A percentile compares a stretch with the other conserved stretches of the same genome.
Evolutionary conservation across 1,140 invertebrate genomes (phyloP).

Genomic region (Trachymyrmex cornetzi): DNA sequence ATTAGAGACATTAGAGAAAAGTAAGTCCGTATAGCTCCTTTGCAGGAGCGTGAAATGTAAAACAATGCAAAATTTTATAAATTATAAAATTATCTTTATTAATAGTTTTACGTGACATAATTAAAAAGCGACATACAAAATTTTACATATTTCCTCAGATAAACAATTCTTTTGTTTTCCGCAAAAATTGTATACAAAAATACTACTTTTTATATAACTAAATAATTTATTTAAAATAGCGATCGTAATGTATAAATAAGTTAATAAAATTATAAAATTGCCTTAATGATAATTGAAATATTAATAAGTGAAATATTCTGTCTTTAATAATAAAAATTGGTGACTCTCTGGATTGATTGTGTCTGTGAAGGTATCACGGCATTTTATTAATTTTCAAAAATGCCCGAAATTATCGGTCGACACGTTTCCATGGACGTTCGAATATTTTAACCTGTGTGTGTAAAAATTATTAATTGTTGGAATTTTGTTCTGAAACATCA

Average conservation of each 20-base stretch:
- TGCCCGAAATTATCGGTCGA: too few relatives aligned
- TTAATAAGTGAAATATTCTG: not conserved
- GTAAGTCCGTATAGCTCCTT: not conserved
- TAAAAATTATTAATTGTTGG: too few relatives aligned
- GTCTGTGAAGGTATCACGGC: too few relatives aligned
- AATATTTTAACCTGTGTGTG: too few relatives aligned
- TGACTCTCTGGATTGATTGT: not conserved
- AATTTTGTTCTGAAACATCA: too few relatives aligned
- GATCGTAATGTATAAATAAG: not conserved
- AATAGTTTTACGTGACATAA: not conserved
- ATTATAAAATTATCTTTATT: slow-evolving; percentile 1
- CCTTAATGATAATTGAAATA: not conserved
- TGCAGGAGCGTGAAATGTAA: not conserved
- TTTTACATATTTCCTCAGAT: not conserved
- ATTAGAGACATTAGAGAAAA: not conserved
- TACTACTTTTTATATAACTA: not conserved
- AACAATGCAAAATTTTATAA: not conserved
- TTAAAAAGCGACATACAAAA: not conserved
- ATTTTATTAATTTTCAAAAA: too few relatives aligned
- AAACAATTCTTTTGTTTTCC: not conserved
- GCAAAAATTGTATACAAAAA: not conserved
- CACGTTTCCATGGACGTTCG: too few relatives aligned
- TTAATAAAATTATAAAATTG: too few relatives aligned
- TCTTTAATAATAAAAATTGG: not conserved
- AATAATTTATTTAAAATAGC: not conserved